These are phyloP conservation scores for Chrysolina haemoptera DNA, from an alignment of 2,888 invertebrate species.

Conservation along the genomic window DNA sequence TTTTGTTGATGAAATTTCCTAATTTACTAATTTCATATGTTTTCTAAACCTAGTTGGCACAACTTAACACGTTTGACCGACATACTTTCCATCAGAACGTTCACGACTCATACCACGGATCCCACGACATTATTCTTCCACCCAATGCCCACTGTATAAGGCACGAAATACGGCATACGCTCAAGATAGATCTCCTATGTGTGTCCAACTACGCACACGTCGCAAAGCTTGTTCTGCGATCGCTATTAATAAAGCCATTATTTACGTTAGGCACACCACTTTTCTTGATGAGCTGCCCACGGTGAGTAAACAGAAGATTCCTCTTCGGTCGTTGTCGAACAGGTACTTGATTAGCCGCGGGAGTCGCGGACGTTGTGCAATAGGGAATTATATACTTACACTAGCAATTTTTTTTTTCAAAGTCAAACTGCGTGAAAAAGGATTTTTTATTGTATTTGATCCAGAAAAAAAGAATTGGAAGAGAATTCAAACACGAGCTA, in stretches of 20 bases:
- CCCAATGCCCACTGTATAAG: not conserved
- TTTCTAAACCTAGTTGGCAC: not conserved
- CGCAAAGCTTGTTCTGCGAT: not conserved
- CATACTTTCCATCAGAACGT: not conserved
- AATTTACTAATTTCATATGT: too few species aligned
- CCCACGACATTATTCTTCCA: not conserved
- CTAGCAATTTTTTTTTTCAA: too few species aligned
- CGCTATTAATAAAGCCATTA: constrained; percentile 35
- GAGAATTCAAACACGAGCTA: too few species aligned
- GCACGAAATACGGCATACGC: not conserved
- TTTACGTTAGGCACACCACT: constrained; percentile 32
- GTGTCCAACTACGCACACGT: not conserved
- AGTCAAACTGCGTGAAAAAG: too few species aligned
- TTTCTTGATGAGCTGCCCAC: constrained; percentile 33
- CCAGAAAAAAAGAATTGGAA: too few species aligned
- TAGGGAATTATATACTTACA: too few species aligned
- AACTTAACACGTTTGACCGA: not conserved
- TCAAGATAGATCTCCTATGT: not conserved
- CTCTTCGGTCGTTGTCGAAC: constrained; percentile 18
- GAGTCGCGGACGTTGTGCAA: constrained; percentile 8
- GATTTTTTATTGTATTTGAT: too few species aligned
- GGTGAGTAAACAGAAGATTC: constrained; percentile 11
- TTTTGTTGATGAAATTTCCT: too few species aligned
- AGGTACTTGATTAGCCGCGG: constrained; percentile 9
- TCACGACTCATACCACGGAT: not conserved